Evolutionary conservation across 1,140 invertebrate genomes (phyloP).

Genomic region (Hydropsyche tenuis): DNA sequence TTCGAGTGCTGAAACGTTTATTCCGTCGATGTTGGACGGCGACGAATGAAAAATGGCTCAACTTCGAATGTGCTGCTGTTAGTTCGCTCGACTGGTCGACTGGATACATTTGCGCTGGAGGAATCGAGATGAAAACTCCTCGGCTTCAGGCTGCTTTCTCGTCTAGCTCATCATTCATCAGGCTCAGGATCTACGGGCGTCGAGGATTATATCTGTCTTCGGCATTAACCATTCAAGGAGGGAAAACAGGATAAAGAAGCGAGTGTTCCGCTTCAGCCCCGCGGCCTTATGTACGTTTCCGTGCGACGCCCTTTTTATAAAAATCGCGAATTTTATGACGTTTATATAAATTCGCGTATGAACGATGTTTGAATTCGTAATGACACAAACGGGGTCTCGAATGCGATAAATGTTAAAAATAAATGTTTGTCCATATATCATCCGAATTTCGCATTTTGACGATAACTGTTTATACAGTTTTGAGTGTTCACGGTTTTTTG

Average conservation of each 20-base stretch:
- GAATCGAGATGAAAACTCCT: constrained; percentile 14
- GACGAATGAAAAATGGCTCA: constrained; percentile 20
- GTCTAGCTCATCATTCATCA: constrained; percentile 17
- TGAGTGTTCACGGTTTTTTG: no score
- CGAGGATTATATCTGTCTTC: constrained; percentile 32
- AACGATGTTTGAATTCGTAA: neutral
- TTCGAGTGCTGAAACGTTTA: neutral
- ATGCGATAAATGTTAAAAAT: neutral
- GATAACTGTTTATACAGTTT: no score
- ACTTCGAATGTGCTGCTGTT: constrained; percentile 11
- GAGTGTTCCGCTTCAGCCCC: neutral
- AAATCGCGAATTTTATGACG: no score
- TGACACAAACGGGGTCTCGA: neutral
- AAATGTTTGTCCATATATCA: no score
- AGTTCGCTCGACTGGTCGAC: neutral
- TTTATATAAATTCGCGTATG: neutral
- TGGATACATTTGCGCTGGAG: neutral
- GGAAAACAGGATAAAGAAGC: constrained; percentile 1
- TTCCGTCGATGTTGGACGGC: neutral
- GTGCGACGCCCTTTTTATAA: no score
- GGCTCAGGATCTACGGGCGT: constrained; percentile 15
- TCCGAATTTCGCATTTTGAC: no score
- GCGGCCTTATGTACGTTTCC: no score
- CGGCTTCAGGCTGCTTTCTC: constrained; percentile 2
- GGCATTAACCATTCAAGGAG: constrained; percentile 24